phyloP scores from a whole-genome alignment of 2,797 vertebrate genomes.

The Crenichthys baileyi region DNA sequence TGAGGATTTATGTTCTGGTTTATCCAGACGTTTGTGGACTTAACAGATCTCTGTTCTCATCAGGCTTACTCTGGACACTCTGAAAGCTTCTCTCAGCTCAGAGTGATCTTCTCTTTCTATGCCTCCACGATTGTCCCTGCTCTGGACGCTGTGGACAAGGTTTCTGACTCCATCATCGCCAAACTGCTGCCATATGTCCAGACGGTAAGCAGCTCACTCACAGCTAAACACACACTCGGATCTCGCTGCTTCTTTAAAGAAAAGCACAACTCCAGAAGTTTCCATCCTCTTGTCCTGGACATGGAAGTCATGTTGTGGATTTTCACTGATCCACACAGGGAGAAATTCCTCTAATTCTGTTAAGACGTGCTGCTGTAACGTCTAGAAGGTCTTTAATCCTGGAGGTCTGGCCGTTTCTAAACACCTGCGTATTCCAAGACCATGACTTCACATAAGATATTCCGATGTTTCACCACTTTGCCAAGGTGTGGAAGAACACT shows the following conservation, averaged over 20 bases:
- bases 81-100: slow-evolving; percentile 82
- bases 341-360: neutral
- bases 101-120: slow-evolving; percentile 94
- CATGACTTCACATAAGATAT: too few species aligned
- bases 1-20: too few species aligned
- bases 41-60: neutral
- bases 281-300: neutral
- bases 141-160: slow-evolving; percentile 80
- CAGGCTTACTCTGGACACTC: slow-evolving; percentile 84
- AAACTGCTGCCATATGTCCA: slow-evolving; percentile 93
- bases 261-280: neutral
- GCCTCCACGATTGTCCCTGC: slow-evolving; percentile 88
- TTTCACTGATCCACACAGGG: neutral
- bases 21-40: too few species aligned
- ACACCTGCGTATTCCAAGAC: too few species aligned
- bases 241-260: neutral
- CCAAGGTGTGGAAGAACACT: too few species aligned
- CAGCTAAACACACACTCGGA: neutral
- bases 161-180: slow-evolving; percentile 85
- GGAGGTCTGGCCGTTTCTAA: too few species aligned
- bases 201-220: slow-evolving; percentile 76
- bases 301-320: neutral
- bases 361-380: neutral
- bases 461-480: too few species aligned
- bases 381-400: too few species aligned